These are phyloP conservation scores for Lottia scabra DNA, from an alignment of 2,888 invertebrate species.

Conservation along the genomic window DNA sequence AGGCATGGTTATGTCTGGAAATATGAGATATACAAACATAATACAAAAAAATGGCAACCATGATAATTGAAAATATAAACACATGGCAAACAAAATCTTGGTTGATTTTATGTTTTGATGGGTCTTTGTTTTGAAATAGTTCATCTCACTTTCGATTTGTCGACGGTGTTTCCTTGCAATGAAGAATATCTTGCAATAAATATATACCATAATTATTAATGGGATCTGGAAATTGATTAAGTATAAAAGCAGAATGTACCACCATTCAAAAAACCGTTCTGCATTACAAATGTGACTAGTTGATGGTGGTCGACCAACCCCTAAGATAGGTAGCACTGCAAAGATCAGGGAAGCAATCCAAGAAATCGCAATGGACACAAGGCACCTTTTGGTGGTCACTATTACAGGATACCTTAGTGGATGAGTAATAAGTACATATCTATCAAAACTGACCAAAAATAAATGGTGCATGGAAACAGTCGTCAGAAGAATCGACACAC, in stretches of 20 bases:
- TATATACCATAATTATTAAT: neutral
- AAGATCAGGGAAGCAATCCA: neutral
- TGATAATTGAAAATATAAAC: conserved; percentile 7
- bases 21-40: neutral
- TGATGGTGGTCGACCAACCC: neutral
- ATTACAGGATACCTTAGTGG: conserved; percentile 5
- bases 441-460: conserved; percentile 8
- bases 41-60: conserved; percentile 13
- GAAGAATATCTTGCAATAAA: conserved; percentile 10
- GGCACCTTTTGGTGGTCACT: neutral
- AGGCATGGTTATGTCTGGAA: neutral
- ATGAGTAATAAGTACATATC: neutral
- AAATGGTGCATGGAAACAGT: conserved; percentile 13
- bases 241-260: conserved; percentile 5
- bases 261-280: conserved; percentile 6
- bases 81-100: conserved; percentile 8
- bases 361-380: neutral
- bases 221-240: neutral
- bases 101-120: neutral
- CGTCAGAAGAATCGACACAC: neutral
- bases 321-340: neutral
- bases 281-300: neutral
- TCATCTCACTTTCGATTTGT: neutral
- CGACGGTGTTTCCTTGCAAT: neutral
- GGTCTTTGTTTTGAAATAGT: neutral